Conservation (phyloP, 2,888 invertebrate species). For the Lithophane semibrunnea region DNA sequence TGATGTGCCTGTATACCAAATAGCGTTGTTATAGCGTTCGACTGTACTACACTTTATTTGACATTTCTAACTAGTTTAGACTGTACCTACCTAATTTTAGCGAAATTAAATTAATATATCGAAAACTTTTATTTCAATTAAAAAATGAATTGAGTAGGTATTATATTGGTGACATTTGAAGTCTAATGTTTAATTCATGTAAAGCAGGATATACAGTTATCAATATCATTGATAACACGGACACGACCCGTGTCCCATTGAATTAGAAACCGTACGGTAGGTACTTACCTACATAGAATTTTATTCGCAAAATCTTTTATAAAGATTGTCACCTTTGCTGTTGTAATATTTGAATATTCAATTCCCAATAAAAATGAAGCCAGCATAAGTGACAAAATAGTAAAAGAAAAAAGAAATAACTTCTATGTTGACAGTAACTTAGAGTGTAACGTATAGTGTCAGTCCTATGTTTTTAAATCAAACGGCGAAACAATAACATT, state of each 20-base stretch:
- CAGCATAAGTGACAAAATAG: neutral
- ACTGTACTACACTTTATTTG: neutral
- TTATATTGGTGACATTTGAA: neutral
- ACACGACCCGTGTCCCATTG: neutral
- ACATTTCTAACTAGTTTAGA: neutral
- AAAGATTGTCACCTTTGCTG: neutral
- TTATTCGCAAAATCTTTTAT: neutral
- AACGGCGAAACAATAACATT: neutral
- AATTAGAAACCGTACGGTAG: neutral
- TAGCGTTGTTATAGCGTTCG: too few relatives aligned
- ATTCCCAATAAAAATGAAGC: neutral
- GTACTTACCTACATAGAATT: neutral
- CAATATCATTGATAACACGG: slow-evolving; percentile 14
- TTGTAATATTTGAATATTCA: neutral
- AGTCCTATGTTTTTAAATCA: neutral
- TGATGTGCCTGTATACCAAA: too few relatives aligned
- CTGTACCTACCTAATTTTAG: neutral
- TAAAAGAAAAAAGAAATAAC: neutral
- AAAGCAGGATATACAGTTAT: slow-evolving; percentile 3
- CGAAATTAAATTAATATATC: neutral
- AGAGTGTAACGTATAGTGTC: neutral
- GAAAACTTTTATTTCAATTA: neutral
- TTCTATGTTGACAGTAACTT: neutral
- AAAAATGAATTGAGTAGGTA: neutral
- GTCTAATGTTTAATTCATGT: slow-evolving; percentile 24